Conservation (phyloP, 2,888 invertebrate genomes). For the Andrena bucephala region DNA sequence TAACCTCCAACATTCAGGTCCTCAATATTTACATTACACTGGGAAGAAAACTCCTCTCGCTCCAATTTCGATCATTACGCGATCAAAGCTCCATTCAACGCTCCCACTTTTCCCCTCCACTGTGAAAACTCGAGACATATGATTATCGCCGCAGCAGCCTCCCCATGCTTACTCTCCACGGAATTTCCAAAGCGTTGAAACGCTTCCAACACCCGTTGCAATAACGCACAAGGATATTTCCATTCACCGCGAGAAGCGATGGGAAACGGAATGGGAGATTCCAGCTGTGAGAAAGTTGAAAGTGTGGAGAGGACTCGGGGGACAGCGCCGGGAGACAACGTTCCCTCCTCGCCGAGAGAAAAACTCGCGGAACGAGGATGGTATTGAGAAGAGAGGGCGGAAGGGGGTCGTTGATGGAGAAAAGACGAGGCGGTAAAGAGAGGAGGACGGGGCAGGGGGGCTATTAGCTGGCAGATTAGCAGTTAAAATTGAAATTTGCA, state of each 20-base stretch:
- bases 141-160: slow-evolving; percentile 74
- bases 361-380: slow-evolving; percentile 50
- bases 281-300: slow-evolving; percentile 40
- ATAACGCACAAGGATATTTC: not conserved
- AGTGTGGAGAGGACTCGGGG: not conserved
- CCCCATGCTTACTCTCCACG: not conserved
- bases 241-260: not conserved
- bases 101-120: not conserved
- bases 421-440: slow-evolving; percentile 40
- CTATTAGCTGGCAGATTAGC: slow-evolving; percentile 85
- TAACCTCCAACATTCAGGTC: too few relatives aligned
- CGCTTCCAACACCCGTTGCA: not conserved
- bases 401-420: slow-evolving; percentile 61
- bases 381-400: slow-evolving; percentile 59
- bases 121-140: slow-evolving; percentile 56
- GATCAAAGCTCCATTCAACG: slow-evolving; percentile 35
- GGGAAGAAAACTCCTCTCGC: not conserved
- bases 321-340: slow-evolving; percentile 14
- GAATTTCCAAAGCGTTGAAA: too few relatives aligned
- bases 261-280: not conserved
- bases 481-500: slow-evolving; percentile 85
- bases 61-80: not conserved
- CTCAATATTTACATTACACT: not conserved
- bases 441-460: slow-evolving; percentile 66
- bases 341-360: slow-evolving; percentile 39